Evolutionary conservation across 2,797 vertebrate genomes (phyloP).

Genomic region (Thunnus albacares): DNA sequence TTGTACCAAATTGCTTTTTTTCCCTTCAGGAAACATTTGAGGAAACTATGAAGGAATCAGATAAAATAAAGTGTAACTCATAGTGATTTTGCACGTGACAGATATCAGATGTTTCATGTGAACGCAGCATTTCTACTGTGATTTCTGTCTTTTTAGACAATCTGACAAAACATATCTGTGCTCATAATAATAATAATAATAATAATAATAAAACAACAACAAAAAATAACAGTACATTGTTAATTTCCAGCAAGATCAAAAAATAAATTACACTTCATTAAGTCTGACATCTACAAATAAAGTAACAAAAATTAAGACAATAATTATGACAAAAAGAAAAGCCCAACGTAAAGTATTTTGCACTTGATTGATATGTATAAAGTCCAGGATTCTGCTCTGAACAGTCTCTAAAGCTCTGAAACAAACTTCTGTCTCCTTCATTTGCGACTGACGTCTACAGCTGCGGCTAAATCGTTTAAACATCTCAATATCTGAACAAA

Average conservation of each 20-base stretch:
- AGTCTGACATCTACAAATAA: slow-evolving; percentile 23
- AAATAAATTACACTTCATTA: slow-evolving; percentile 75
- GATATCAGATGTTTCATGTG: not conserved
- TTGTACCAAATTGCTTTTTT: not conserved
- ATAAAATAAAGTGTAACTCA: not conserved
- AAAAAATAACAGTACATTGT: slow-evolving; percentile 18
- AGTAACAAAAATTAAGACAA: slow-evolving; percentile 47
- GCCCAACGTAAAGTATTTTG: slow-evolving; percentile 28
- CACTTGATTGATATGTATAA: slow-evolving; percentile 53
- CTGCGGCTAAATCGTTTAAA: not conserved
- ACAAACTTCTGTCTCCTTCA: not conserved
- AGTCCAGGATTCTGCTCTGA: slow-evolving; percentile 1
- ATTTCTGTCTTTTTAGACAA: not conserved
- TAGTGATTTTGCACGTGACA: no score
- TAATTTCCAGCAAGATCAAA: slow-evolving; percentile 48
- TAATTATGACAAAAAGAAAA: slow-evolving; percentile 15
- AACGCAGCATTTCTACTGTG: slow-evolving; percentile 5
- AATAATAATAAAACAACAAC: slow-evolving; percentile 12
- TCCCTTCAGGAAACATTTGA: not conserved
- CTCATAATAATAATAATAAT: not conserved
- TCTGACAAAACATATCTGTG: not conserved
- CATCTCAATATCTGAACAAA: slow-evolving; percentile 9
- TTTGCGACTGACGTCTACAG: not conserved
- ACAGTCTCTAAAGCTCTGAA: not conserved
- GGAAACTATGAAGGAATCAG: not conserved